Evolutionary conservation across 30 jellyfish, hydroid and myxozoan genomes (phyloP), one percentile per base, ranked within the genome.

Genomic region (Aurelia aurita): DNA sequence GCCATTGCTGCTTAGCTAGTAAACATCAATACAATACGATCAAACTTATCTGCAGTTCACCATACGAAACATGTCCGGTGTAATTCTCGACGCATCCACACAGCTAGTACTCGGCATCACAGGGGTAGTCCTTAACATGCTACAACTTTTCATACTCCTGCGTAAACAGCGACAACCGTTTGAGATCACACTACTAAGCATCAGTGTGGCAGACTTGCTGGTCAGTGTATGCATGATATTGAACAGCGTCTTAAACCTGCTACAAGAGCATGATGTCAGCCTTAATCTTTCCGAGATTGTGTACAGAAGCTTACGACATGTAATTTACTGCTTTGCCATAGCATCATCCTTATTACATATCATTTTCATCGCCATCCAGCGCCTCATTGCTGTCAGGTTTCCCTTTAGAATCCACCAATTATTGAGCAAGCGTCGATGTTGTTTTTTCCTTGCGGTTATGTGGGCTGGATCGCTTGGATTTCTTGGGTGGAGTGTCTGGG

Each of bases 331-430:
- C 35, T 68, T 68, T 43, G 58, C 80, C 60, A 15, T 68, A 12
- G 29, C 23, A 26, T 68, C n/a, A 26, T 23, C 80, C 29, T 68
- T 29, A 26, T 6, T 32, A 26, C 80, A 68, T 44, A 54, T 68
- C 13, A 3, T 68, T 34, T 68, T 68, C 59, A 68, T 68, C 23
- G 80, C 80, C 45, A 14, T 44, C 15, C 80, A 68, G 61, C 59
- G 80, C 34, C 14, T 68, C 28, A 16, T 68, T 26, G 80, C 80
- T 18, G 80, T 68, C 20, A 43, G 3, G 58, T 43, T 22, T 11
- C 80, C 80, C 3, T 68, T 68, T 49, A 32, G 28, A 44, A 4
- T 29, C 61, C 35, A 68, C 58, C 39, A 23, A 21, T 25, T 68
- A 15, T 23, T 68, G 23, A 68, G 58, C 34, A 68, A 68, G 51